A percentile compares a stretch with the other conserved stretches of the same genome.
Conservation (phyloP, 2,888 invertebrate genomes). For the Gari tellinella region DNA sequence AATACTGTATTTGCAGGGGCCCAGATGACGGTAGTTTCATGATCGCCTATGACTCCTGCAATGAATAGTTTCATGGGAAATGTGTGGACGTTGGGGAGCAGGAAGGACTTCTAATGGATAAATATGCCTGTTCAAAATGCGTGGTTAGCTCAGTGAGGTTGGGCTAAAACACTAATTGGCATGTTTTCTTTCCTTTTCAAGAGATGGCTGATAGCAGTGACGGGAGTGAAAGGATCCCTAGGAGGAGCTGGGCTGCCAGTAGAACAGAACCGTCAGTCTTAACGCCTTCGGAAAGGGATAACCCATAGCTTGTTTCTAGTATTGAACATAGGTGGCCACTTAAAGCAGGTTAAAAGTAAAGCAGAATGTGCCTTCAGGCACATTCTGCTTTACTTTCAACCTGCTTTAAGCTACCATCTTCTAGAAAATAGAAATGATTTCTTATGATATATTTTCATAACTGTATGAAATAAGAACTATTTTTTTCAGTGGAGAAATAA, state of each 20-base stretch:
- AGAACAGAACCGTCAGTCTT: neutral
- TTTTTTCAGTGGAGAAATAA: no score
- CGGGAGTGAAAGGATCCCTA: neutral
- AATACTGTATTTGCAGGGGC: neutral
- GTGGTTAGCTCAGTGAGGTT: constrained; percentile 1
- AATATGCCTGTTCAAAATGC: constrained; percentile 2
- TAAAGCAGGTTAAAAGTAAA: no score
- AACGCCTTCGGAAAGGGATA: constrained; percentile 2
- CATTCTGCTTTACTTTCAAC: no score
- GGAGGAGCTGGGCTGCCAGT: constrained; percentile 2
- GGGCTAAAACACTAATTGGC: neutral
- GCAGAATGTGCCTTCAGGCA: no score
- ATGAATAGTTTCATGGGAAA: constrained; percentile 7
- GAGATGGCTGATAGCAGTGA: neutral
- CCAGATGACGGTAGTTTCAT: constrained; percentile 11
- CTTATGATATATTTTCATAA: no score
- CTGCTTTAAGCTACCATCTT: no score
- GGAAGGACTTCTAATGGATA: constrained; percentile 4
- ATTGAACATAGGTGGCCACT: no score
- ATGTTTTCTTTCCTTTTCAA: neutral
- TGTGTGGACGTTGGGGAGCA: neutral
- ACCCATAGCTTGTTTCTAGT: no score
- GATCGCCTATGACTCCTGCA: neutral
- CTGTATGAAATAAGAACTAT: no score
- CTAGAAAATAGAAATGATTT: no score